phyloP scores from a whole-genome alignment of 2,113 vertebrate genomes.

The Prunella himalayana region DNA sequence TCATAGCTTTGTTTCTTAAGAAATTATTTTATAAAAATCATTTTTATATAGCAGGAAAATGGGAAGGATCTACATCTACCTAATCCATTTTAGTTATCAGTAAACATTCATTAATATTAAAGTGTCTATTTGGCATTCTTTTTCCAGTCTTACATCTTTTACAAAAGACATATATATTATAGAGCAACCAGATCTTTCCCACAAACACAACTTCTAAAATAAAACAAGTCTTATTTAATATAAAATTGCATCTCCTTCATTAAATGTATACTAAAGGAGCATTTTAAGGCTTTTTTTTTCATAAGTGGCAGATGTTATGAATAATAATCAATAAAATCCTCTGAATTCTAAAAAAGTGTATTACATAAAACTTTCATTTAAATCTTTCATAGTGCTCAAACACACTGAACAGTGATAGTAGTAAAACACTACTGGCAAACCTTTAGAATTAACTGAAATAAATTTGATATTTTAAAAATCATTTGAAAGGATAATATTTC shows the following conservation, averaged over 20 bases:
- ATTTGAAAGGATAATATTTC: neutral
- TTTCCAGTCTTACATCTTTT: neutral
- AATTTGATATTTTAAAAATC: conserved; percentile 25
- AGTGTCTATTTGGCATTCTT: neutral
- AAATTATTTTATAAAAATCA: neutral
- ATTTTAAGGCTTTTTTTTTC: conserved; percentile 63
- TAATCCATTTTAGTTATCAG: neutral
- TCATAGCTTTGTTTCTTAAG: neutral
- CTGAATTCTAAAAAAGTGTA: conserved; percentile 62
- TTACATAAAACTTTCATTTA: conserved; percentile 70
- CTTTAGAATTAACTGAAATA: conserved; percentile 49
- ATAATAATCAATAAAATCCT: conserved; percentile 70
- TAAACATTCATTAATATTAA: neutral
- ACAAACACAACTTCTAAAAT: conserved; percentile 15
- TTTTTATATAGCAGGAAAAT: neutral
- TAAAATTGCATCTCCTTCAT: conserved; percentile 59
- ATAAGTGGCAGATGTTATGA: conserved; percentile 75
- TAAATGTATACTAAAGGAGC: conserved; percentile 69
- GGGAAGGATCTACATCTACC: neutral
- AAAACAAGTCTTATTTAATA: conserved; percentile 56
- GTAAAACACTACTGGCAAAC: conserved; percentile 53
- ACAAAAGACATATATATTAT: neutral
- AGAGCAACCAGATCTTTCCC: neutral
- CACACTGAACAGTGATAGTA: conserved; percentile 44
- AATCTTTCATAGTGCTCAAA: conserved; percentile 62